These are phyloP conservation scores for Theodoxus fluviatilis DNA, from an alignment of 2,888 invertebrate genomes.

Conservation along the genomic window DNA sequence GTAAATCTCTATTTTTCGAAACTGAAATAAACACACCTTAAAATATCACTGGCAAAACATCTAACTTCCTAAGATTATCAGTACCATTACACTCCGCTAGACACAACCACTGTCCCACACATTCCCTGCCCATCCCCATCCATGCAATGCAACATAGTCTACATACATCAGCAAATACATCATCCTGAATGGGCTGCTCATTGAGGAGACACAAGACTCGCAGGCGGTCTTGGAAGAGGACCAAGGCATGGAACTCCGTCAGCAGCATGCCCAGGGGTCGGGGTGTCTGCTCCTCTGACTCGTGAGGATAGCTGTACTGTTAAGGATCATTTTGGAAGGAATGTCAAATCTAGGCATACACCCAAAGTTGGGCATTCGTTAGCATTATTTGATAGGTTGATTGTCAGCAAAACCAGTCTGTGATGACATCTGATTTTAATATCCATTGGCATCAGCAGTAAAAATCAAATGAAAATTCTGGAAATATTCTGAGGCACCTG, in stretches of 20 bases:
- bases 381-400: background rate
- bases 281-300: slow-evolving; percentile 44
- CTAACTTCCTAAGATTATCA: background rate
- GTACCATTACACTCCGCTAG: background rate
- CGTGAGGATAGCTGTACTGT: slow-evolving; percentile 48
- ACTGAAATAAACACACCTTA: background rate
- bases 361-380: background rate
- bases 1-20: too few relatives aligned
- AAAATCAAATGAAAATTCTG: too few relatives aligned
- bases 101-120: background rate
- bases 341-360: background rate
- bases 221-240: slow-evolving; percentile 82
- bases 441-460: background rate
- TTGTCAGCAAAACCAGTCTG: background rate
- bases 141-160: background rate
- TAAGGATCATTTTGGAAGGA: too few relatives aligned
- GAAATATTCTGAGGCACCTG: too few relatives aligned
- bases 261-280: slow-evolving; percentile 78
- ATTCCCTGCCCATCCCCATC: background rate
- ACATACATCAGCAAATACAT: slow-evolving; percentile 69
- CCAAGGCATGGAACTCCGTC: slow-evolving; percentile 88
- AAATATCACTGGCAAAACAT: background rate
- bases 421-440: background rate
- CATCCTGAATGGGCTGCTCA: slow-evolving; percentile 85
- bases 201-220: slow-evolving; percentile 85